These are phyloP conservation scores for Nomada fabriciana DNA, from an alignment of 2,888 invertebrate species.

Conservation along the genomic window DNA sequence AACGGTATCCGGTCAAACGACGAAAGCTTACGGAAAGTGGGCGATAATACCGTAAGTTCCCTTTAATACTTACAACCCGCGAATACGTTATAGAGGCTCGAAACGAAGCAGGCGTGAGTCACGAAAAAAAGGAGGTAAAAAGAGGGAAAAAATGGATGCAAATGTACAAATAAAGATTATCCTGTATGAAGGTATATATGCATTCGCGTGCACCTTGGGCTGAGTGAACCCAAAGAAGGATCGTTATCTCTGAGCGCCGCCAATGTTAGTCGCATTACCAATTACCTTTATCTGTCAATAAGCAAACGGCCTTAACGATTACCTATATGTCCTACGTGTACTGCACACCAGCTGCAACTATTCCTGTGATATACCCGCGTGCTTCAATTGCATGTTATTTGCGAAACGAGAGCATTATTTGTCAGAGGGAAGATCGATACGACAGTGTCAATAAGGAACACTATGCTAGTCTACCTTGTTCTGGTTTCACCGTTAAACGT, in stretches of 20 bases:
- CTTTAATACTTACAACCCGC: not conserved
- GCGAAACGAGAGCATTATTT: constrained; percentile 64
- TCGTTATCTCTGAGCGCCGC: constrained; percentile 52
- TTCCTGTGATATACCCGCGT: constrained; percentile 53
- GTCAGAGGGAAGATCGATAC: constrained; percentile 62
- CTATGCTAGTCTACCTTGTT: constrained; percentile 40
- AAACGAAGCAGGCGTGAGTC: not conserved
- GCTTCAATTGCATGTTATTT: constrained; percentile 50
- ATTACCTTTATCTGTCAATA: constrained; percentile 66
- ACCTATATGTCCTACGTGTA: constrained; percentile 32
- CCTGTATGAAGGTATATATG: not conserved
- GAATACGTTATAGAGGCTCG: not conserved
- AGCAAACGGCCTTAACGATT: constrained; percentile 55
- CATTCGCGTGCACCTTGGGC: constrained; percentile 1
- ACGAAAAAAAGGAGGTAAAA: not conserved
- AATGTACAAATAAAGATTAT: not conserved
- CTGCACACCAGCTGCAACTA: constrained; percentile 42
- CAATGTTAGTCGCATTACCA: constrained; percentile 52
- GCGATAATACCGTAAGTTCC: constrained; percentile 3
- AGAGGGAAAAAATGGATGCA: not conserved
- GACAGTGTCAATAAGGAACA: constrained; percentile 59
- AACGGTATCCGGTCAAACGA: too few species aligned
- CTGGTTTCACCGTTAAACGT: constrained; percentile 25
- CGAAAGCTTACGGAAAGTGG: not conserved
- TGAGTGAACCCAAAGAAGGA: constrained; percentile 23